These are phyloP conservation scores for Eutrigla gurnardus DNA, from an alignment of 2,797 vertebrate species.

Conservation along the genomic window DNA sequence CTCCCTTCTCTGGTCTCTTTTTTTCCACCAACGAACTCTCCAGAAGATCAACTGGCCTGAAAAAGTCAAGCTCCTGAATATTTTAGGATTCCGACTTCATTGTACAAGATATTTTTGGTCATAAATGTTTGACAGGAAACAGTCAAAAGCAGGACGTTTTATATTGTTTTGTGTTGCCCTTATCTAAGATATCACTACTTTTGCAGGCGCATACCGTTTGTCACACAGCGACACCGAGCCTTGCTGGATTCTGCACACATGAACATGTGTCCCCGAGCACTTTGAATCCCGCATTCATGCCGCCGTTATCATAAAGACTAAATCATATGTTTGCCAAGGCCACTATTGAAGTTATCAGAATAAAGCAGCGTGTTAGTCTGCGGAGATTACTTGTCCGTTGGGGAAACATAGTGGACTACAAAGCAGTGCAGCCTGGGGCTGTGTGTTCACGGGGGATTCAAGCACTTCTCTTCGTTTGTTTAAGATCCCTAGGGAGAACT, in stretches of 20 bases:
- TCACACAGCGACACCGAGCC: slow-evolving; percentile 46
- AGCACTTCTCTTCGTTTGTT: slow-evolving; percentile 76
- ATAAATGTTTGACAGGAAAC: slow-evolving; percentile 65
- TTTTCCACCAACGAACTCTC: slow-evolving; percentile 62
- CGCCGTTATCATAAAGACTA: slow-evolving; percentile 62
- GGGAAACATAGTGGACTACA: slow-evolving; percentile 77
- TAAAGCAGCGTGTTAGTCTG: slow-evolving; percentile 70
- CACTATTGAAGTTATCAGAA: slow-evolving; percentile 71
- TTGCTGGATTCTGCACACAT: slow-evolving; percentile 22
- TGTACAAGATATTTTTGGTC: slow-evolving; percentile 73
- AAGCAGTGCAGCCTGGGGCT: slow-evolving; percentile 74
- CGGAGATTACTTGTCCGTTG: slow-evolving; percentile 69
- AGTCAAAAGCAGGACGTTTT: slow-evolving; percentile 60
- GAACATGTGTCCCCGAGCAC: slow-evolving; percentile 44
- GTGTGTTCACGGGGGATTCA: slow-evolving; percentile 71
- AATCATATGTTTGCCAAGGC: slow-evolving; percentile 67
- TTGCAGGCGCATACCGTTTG: slow-evolving; percentile 21
- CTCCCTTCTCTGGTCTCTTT: slow-evolving; percentile 53
- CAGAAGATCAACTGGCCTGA: slow-evolving; percentile 90
- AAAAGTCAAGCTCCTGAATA: slow-evolving; percentile 77
- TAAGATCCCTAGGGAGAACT: slow-evolving; percentile 71
- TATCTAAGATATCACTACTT: slow-evolving; percentile 21
- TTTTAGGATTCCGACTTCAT: slow-evolving; percentile 73
- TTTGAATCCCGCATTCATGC: slow-evolving; percentile 50
- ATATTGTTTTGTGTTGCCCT: slow-evolving; percentile 61